Evolutionary conservation across 1,140 invertebrate genomes (phyloP).

Genomic region (Drosophila mayri): DNA sequence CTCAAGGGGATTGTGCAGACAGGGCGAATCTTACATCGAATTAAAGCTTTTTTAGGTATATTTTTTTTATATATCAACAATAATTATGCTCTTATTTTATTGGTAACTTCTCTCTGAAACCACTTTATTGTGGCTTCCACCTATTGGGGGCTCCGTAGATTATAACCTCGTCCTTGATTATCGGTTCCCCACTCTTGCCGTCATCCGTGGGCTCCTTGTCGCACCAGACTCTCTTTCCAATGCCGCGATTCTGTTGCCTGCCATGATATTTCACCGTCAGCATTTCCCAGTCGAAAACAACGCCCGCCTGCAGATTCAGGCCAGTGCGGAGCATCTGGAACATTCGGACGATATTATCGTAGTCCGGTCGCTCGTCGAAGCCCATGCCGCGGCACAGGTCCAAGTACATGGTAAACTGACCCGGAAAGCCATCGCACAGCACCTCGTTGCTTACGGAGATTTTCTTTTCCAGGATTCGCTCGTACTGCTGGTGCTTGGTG

Average conservation of each 20-base stretch:
- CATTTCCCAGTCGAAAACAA: constrained; percentile 99
- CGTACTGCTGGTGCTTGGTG: constrained; percentile 98
- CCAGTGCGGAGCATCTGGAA: constrained; percentile 93
- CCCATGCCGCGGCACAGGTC: constrained; percentile 97
- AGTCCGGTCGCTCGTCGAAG: constrained; percentile 97
- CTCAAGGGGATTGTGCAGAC: no score
- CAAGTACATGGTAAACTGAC: constrained; percentile 98
- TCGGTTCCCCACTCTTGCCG: constrained; percentile 43
- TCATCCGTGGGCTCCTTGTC: constrained; percentile 18
- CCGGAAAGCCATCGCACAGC: constrained; percentile 96
- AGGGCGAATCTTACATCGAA: background rate
- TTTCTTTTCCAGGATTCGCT: constrained; percentile 98
- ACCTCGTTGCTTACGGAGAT: constrained; percentile 97
- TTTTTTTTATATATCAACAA: background rate
- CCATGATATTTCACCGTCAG: constrained; percentile 93
- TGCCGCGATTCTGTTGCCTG: constrained; percentile 47
- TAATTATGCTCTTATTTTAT: background rate
- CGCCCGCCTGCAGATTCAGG: constrained; percentile 96
- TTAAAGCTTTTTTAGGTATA: background rate
- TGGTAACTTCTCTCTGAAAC: background rate
- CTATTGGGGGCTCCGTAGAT: background rate
- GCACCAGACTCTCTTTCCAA: background rate
- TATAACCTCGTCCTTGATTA: constrained; percentile 43
- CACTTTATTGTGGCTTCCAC: background rate
- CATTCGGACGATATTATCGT: constrained; percentile 96